These are phyloP conservation scores for Entomobrya multifasciata DNA, from an alignment of 2,888 invertebrate species.

Conservation along the genomic window DNA sequence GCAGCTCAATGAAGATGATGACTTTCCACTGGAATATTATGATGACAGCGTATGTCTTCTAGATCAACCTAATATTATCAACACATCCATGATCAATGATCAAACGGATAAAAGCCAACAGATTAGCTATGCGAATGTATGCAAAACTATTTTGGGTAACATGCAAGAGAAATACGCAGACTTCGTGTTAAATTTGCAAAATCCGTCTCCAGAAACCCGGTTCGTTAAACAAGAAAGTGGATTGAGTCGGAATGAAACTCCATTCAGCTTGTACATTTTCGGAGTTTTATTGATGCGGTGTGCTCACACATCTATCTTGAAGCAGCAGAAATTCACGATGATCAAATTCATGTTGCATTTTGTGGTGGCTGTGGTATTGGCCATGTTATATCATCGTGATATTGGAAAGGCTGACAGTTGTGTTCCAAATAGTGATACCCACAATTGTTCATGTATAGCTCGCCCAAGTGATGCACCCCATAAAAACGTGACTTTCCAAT, in stretches of 20 bases:
- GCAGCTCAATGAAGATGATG: neutral
- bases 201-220: too few species aligned
- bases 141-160: neutral
- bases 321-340: conserved; percentile 48
- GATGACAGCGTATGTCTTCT: neutral
- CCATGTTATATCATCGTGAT: conserved; percentile 50
- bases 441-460: conserved; percentile 48
- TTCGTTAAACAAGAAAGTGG: conserved; percentile 36
- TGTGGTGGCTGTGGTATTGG: conserved; percentile 63
- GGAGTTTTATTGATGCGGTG: conserved; percentile 32
- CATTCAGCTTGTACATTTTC: conserved; percentile 46
- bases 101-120: too few species aligned
- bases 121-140: neutral
- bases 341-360: conserved; percentile 57
- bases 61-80: too few species aligned
- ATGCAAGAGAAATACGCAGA: neutral
- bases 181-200: neutral
- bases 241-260: conserved; percentile 36
- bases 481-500: conserved; percentile 59
- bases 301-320: conserved; percentile 32
- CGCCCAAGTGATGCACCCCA: neutral
- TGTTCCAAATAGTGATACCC: neutral
- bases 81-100: too few species aligned
- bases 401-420: conserved; percentile 64
- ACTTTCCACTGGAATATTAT: neutral